These are phyloP conservation scores for Delphinapterus leucas DNA, from an alignment of 2,113 vertebrate genomes.

Conservation along the genomic window DNA sequence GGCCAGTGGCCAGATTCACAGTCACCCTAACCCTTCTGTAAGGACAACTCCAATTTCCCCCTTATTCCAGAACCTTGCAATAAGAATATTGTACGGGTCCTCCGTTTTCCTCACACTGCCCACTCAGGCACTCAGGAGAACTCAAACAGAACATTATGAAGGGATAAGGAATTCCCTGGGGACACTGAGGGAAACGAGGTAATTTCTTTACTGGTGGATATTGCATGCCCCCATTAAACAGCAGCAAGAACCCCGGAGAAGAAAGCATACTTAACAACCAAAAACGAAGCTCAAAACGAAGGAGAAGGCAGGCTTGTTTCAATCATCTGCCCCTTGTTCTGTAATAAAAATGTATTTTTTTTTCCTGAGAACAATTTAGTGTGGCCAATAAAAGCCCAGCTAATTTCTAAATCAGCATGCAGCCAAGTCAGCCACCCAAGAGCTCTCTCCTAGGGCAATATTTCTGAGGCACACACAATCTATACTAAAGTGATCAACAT, in stretches of 20 bases:
- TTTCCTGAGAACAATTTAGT: slow-evolving; percentile 81
- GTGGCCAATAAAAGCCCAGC: slow-evolving; percentile 85
- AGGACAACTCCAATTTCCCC: background rate
- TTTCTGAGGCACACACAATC: slow-evolving; percentile 86
- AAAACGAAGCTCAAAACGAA: slow-evolving; percentile 57
- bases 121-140: slow-evolving; percentile 49
- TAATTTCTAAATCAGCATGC: slow-evolving; percentile 90
- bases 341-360: slow-evolving; percentile 79
- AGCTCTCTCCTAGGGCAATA: slow-evolving; percentile 88
- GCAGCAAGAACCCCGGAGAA: slow-evolving; percentile 63
- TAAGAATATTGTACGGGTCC: background rate
- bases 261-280: slow-evolving; percentile 54
- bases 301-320: slow-evolving; percentile 65
- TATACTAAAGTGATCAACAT: slow-evolving; percentile 91
- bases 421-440: slow-evolving; percentile 89
- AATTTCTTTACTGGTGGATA: slow-evolving; percentile 72
- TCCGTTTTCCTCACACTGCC: background rate
- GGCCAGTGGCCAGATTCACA: background rate
- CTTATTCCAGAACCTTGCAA: background rate
- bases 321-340: slow-evolving; percentile 72
- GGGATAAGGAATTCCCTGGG: slow-evolving; percentile 55
- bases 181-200: slow-evolving; percentile 41
- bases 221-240: slow-evolving; percentile 62
- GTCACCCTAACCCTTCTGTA: background rate
- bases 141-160: slow-evolving; percentile 60